Percentiles rank a stretch among this genome's conserved stretches.
These are phyloP conservation scores for Dorcus parallelipipedus DNA, from an alignment of 2,888 invertebrate genomes.

Conservation along the genomic window DNA sequence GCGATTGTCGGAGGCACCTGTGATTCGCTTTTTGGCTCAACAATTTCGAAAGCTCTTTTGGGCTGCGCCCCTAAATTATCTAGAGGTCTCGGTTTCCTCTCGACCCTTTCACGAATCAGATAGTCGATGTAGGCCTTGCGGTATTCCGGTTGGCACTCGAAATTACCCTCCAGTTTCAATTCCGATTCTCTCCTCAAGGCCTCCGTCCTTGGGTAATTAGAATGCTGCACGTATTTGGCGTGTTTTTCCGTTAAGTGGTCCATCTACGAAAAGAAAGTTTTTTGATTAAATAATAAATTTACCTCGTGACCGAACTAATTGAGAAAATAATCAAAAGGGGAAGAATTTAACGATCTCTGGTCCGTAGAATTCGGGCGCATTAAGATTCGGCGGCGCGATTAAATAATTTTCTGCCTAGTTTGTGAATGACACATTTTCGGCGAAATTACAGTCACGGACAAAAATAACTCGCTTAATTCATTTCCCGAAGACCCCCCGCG, in stretches of 20 bases:
- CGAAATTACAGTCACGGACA: no score
- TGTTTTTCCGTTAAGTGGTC: constrained; percentile 37
- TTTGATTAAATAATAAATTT: no score
- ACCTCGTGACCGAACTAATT: background rate
- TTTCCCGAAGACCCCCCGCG: no score
- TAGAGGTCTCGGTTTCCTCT: constrained; percentile 29
- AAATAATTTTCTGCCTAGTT: no score
- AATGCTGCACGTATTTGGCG: constrained; percentile 33
- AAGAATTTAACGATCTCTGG: no score
- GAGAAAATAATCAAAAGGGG: background rate
- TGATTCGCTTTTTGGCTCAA: constrained; percentile 6
- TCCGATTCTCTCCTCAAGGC: constrained; percentile 31
- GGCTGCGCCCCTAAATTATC: constrained; percentile 24
- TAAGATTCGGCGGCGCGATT: no score
- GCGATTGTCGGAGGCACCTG: constrained; percentile 3
- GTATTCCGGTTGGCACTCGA: constrained; percentile 51
- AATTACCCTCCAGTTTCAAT: constrained; percentile 37
- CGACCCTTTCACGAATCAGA: constrained; percentile 43
- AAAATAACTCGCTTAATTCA: no score
- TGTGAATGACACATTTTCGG: no score
- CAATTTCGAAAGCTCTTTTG: constrained; percentile 14
- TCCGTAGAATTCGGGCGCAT: no score
- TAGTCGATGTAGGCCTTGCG: constrained; percentile 49
- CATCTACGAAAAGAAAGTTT: constrained; percentile 27
- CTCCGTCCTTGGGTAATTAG: constrained; percentile 20